Percentiles rank a stretch among this genome's conserved stretches.
These are phyloP conservation scores for Malthinus flaveolus DNA, from an alignment of 2,888 invertebrate species.

Conservation along the genomic window DNA sequence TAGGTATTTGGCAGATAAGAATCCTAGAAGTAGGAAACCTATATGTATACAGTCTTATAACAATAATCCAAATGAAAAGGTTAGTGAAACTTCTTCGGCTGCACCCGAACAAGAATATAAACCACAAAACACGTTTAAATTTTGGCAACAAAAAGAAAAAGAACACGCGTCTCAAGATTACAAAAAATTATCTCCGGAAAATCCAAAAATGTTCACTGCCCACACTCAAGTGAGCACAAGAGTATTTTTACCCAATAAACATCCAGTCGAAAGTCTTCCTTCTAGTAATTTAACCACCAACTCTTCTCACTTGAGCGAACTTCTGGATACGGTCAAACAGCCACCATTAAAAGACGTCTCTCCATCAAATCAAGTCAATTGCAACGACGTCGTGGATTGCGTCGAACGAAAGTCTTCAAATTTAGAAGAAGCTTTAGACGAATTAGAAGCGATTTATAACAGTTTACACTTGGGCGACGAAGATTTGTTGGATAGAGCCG, in stretches of 20 bases:
- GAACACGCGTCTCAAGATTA: conserved; percentile 41
- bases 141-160: conserved; percentile 67
- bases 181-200: conserved; percentile 31
- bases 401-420: conserved; percentile 68
- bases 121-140: conserved; percentile 61
- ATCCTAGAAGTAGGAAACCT: conserved; percentile 72
- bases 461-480: conserved; percentile 84
- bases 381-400: not conserved
- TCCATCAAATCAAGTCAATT: not conserved
- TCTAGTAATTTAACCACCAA: conserved; percentile 32
- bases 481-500: conserved; percentile 78
- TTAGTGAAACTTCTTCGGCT: not conserved
- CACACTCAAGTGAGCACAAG: conserved; percentile 49
- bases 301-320: not conserved
- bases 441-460: conserved; percentile 89
- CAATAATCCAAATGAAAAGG: not conserved
- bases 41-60: conserved; percentile 63
- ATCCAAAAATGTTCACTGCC: conserved; percentile 51
- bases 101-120: conserved; percentile 5
- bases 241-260: conserved; percentile 47
- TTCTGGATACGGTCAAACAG: conserved; percentile 27
- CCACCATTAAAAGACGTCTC: conserved; percentile 29
- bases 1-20: conserved; percentile 72
- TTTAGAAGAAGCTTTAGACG: conserved; percentile 85
- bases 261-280: too few relatives aligned